Evolutionary conservation across 2,888 invertebrate species (phyloP), one percentile per base, ranked within the genome.

Genomic region (Cephus pulcher): DNA sequence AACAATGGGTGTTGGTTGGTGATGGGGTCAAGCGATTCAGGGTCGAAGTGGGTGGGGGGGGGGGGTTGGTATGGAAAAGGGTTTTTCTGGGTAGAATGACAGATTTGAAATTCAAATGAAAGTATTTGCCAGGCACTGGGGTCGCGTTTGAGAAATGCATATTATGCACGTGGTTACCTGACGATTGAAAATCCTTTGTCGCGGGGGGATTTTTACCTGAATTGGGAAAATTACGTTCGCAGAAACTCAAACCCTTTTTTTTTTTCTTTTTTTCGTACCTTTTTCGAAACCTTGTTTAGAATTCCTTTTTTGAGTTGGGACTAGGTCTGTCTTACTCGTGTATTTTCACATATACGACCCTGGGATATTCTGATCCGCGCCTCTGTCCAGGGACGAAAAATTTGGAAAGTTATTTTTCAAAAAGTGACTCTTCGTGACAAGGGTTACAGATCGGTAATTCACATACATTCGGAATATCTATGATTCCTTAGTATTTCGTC

Each of bases 371-470:
- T 23, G 56, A 23, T 56, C 56, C 9, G 9, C 23, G 23, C 1
- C 6, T 56, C 2, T 9, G 6, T 1, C 9, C 56, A 2, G 2
- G 9, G 23, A 56, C 9, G 9, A 0, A 23, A 56, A 23, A 2
- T 23, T 56, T 2, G 23, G 9, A 1, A 23, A 23, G 23, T 56
- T 56, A 56, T 23, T 56, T 56, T 56, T 1, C 9, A 32, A 12
- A 78, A 69, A 84, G 78, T 78, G 81, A 34, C 80, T 82, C 79
- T 81, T 83, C 83, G 79, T 76, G 76, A 78, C 75, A 37, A 76
- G 77, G 69, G n/a, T 76, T 69, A 77, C 84, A 81, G 81, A 84
- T 82, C 82, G 76, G 74, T 69, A 74, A 40, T 23, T 56, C 15
- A 2, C 23, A 23, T 2, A 15, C n/a, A 15, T 23, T 0, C 30